phyloP scores from a whole-genome alignment of 2,888 invertebrate species.

The Junonia oenone region DNA sequence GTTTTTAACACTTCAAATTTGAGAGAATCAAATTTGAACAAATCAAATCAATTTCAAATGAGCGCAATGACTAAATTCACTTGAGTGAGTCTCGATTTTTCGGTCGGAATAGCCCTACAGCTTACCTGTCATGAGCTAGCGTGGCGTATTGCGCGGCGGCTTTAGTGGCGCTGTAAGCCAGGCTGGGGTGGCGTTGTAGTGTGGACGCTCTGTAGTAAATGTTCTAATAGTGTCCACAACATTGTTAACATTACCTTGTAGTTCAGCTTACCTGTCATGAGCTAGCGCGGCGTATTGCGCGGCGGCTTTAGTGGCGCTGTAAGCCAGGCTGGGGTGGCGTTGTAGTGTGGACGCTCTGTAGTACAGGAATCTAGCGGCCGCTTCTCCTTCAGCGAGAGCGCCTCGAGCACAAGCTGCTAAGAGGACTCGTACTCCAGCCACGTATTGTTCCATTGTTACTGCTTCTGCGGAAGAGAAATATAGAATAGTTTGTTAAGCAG shows the following conservation, averaged over 20 bases:
- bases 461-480: conserved; percentile 68
- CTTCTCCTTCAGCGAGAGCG: conserved; percentile 82
- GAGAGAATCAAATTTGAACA: too few relatives aligned
- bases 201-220: conserved; percentile 84
- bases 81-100: too few relatives aligned
- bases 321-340: conserved; percentile 80
- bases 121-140: conserved; percentile 77
- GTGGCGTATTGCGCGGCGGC: conserved; percentile 81
- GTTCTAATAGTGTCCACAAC: too few relatives aligned
- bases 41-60: too few relatives aligned
- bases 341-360: conserved; percentile 83
- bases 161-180: conserved; percentile 81
- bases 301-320: conserved; percentile 81
- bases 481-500: too few relatives aligned
- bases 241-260: too few relatives aligned
- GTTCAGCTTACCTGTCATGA: conserved; percentile 76
- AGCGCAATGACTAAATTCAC: too few relatives aligned
- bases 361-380: conserved; percentile 82
- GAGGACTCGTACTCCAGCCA: conserved; percentile 80
- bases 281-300: conserved; percentile 80
- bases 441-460: conserved; percentile 80
- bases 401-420: conserved; percentile 80
- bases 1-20: too few relatives aligned
- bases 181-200: conserved; percentile 79
- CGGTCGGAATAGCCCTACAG: too few relatives aligned